Evolutionary conservation across 1,140 invertebrate genomes (phyloP).

Genomic region (Myzus persicae): DNA sequence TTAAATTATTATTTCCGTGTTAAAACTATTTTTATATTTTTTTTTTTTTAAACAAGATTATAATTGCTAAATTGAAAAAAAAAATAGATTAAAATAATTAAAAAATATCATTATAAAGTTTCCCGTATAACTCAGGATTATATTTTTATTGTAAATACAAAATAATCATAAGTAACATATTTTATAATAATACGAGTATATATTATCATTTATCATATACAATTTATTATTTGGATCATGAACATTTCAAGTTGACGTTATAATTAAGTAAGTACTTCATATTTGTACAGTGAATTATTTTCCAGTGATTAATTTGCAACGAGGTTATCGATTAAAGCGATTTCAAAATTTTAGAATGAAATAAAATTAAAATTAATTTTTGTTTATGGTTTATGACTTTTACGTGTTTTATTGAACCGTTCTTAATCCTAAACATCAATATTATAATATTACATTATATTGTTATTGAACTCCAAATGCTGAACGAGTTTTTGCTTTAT

Average conservation of each 20-base stretch:
- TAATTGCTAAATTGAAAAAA: not conserved
- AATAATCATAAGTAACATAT: too few relatives aligned
- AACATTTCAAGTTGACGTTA: not conserved
- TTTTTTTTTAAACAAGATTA: not conserved
- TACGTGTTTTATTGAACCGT: not conserved
- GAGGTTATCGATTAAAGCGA: not conserved
- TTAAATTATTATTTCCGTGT: not conserved
- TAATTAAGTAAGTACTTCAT: not conserved
- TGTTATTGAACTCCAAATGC: not conserved
- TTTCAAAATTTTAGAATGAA: not conserved
- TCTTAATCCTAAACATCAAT: not conserved
- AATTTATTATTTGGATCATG: not conserved
- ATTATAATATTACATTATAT: conserved; percentile 3
- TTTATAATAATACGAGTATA: too few relatives aligned
- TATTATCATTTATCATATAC: too few relatives aligned
- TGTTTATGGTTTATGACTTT: not conserved
- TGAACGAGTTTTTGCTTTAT: not conserved
- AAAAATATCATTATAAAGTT: not conserved
- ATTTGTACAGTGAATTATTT: not conserved
- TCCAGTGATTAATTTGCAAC: not conserved
- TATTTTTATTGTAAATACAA: not conserved
- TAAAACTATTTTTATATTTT: not conserved
- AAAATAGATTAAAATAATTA: conserved; percentile 5
- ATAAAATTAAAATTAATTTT: not conserved
- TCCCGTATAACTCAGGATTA: not conserved